Base-by-base conservation (phyloP, 2,888 invertebrate species). In the Tortrix viridana region DNA sequence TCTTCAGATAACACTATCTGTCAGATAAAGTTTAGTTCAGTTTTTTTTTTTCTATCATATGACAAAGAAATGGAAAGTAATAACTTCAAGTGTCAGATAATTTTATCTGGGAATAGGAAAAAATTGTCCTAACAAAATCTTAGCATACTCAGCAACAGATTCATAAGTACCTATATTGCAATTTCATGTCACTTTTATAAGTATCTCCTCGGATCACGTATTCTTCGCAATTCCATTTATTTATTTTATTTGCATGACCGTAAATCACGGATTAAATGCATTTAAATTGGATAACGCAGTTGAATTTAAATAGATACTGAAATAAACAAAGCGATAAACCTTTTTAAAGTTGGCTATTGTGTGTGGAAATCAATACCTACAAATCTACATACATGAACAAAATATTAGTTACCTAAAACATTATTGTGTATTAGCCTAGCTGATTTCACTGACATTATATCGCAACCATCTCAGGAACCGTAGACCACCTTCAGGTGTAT, bases 171-270 rank as follows among this genome's bases (percentile, higher is more conserved):
- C n/a, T 7, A 26, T 26, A 9, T 50, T 12, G 18, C 50, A 14
- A 14, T 3, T 23, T 14, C 14, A 32, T 16, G 14, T 32, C 5
- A 12, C 1, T n/a, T 38, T 6, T 16, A 22, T 49, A 7, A 22
- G 2, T 53, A 22, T 20, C n/a, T n/a, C 22, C 14, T 53, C 53
- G n/a, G 38, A 22, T 41, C 41, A 53, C 53, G 53, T 53, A 47
- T 7, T 9, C 19, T 19, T 32, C 22, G 19, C 9, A 41, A 22
- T 23, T 41, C n/a, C 38, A 41, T 16, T 41, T 19, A 19, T 44
- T 53, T 22, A 12, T n/a, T 41, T 52, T 22, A 20, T 41, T 41
- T 22, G 14, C 20, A n/a, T 18, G 19, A 37, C 41, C 53, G 38
- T 53, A 53, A 23, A 53, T 41, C 41, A 20, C 16, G 22, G 16